Percentiles rank a stretch among this genome's conserved stretches.
These are phyloP conservation scores for Halictus ligatus DNA, from an alignment of 2,888 invertebrate genomes.

Conservation along the genomic window DNA sequence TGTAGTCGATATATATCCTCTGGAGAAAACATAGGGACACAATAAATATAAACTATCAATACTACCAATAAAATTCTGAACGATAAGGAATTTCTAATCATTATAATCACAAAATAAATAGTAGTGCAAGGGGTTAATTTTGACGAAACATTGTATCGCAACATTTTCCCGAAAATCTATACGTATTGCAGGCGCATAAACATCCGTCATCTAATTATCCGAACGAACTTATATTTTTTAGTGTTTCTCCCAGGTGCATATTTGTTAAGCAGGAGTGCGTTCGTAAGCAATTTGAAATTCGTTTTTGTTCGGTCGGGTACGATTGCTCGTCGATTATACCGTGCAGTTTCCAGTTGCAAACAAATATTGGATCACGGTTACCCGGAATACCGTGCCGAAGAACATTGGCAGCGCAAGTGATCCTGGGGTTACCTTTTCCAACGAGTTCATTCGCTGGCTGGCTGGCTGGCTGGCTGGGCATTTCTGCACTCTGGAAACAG, in stretches of 20 bases:
- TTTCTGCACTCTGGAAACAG: constrained; percentile 47
- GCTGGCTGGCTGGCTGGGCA: constrained; percentile 31
- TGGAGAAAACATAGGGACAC: too few relatives aligned
- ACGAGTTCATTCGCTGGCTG: constrained; percentile 34
- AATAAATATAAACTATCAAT: too few relatives aligned
- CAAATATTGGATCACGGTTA: constrained; percentile 16
- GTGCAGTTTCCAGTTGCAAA: background rate
- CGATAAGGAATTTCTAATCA: too few relatives aligned
- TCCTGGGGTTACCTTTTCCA: constrained; percentile 32
- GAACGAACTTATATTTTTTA: background rate
- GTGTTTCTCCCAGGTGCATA: background rate
- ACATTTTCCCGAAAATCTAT: background rate
- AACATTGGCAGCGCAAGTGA: constrained; percentile 21
- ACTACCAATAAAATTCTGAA: too few relatives aligned
- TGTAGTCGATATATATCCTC: too few relatives aligned
- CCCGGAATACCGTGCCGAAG: background rate
- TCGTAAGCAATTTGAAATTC: background rate
- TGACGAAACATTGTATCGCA: background rate
- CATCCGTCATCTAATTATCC: too few relatives aligned
- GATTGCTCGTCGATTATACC: background rate
- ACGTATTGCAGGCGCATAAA: too few relatives aligned
- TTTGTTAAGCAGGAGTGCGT: background rate
- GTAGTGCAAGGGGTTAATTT: too few relatives aligned
- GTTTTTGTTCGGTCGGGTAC: background rate
- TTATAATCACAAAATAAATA: too few relatives aligned